Base-by-base conservation (phyloP, 2,888 invertebrate genomes). In the Idaea aversata region DNA sequence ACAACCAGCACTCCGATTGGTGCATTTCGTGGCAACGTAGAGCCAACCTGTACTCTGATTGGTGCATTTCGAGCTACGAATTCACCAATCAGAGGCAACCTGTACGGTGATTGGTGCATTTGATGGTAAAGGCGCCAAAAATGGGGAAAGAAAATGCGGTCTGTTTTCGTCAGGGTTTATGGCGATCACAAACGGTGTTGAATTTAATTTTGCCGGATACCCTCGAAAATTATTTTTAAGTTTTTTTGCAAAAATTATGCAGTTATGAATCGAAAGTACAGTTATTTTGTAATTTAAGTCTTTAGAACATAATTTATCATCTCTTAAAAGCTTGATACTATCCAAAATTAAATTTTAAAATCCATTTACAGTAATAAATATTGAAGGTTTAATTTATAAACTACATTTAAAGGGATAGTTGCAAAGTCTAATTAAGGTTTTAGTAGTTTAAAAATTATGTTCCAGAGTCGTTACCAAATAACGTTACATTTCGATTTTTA, bases 121-220 rank as follows among this genome's bases (percentile, higher is more conserved):
- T 25, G 2, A 25, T 25, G 25, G 25, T 25, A 3, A 25, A 25
- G 25, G 25, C 25, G 2, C 25, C n/a, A n/a, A 25, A 3, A 25
- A 25, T 25, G 25, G 25, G 3, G 25, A 25, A 25, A 47, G 10
- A 47, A 47, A 47, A 47, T 47, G 47, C 47, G 13, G 47, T 47
- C 47, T 47, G n/a, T 63, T 34, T 58, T 63, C 58, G 58, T 63
- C 63, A n/a, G 10, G 15, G 15, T 25, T n/a, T 15, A 57, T 38
- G 5, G 47, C 47, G 16, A 25, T 62, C 15, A 15, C 16, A 62
- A 15, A 16, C 62, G 62, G 16, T 62, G 38, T 25, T 16, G 47
- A 38, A 62, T 5, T 62, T 10, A 34, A 10, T 16, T 47, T 47
- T 13, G 13, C 6, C 47, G 13, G 13, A 47, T 10, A 25, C 25